A percentile compares a stretch with the other conserved stretches of the same genome.
phyloP scores from a whole-genome alignment of 2,113 vertebrate species.

The Actenoides hombroni region DNA sequence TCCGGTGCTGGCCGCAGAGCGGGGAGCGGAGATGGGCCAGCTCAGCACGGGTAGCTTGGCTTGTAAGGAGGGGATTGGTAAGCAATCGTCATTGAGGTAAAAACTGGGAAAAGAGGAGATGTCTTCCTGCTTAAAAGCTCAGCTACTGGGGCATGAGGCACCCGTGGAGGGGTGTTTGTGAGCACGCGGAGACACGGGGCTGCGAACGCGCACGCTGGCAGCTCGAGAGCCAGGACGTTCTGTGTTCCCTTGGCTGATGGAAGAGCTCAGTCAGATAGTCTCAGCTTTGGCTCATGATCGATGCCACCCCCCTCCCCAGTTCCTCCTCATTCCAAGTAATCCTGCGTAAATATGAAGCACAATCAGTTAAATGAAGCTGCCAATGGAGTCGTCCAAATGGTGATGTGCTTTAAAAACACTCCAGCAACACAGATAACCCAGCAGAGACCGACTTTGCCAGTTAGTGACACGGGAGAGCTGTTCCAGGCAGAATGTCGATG shows the following conservation, averaged over 20 bases:
- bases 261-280: not conserved
- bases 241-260: not conserved
- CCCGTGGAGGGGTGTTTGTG: not conserved
- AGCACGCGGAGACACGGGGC: accelerated
- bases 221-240: not conserved
- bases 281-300: not conserved
- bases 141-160: not conserved
- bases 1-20: accelerated
- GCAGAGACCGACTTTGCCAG: not conserved
- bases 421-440: not conserved
- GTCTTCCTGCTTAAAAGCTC: not conserved
- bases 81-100: not conserved
- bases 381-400: not conserved
- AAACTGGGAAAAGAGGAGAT: not conserved
- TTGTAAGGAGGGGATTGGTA: accelerated
- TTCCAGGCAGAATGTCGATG: accelerated
- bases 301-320: not conserved
- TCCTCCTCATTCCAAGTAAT: not conserved
- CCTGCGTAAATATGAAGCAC: not conserved
- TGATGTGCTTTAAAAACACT: not conserved
- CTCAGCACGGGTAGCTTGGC: not conserved
- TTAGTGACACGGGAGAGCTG: not conserved
- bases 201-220: accelerated
- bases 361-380: not conserved
- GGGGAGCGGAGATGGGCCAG: not conserved